Base-by-base conservation (phyloP, 2,797 vertebrate genomes). In the Mus caroli region DNA sequence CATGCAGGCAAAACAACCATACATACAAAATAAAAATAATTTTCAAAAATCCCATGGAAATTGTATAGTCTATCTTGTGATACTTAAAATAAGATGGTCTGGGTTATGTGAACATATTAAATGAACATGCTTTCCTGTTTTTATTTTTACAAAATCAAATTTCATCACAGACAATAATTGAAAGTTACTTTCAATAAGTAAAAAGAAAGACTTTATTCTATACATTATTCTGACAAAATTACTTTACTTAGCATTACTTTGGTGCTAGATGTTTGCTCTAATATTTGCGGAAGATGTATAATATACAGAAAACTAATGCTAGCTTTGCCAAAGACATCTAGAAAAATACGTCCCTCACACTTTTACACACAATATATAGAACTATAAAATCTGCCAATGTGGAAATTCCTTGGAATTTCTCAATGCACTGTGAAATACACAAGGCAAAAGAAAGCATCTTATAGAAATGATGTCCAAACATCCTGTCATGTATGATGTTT, bases 341-440 rank as follows among this genome's bases (percentile, higher is more conserved):
- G 90, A 97, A 98, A 98, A 92, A 97, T 93, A 97, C 91, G 97
- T 54, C 77, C 52, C 17, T 92, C 80, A 94, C 19, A 95, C 90
- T 97, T 97, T 97, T 96, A 97, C 97, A 98, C 58, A 95, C 90
- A 76, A 88, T 96, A 91, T 97, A 97, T 92, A 97, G 95, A 97
- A 95, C 58, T 96, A 88, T 97, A 98, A 98, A 92, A 97, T 96
- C 75, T 97, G 13, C 93, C 77, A 97, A 89, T 94, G 87, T 88
- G 34, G 88, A 97, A 97, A 50, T 73, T 86, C 54, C 90, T 80
- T 88, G 13, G 87, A 95, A 97, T 97, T 97, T 97, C 95, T 97
- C 85, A 52, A 97, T 93, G 82, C 87, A 96, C 92, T 97, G 88
- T 93, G 97, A 98, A 98, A 91, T 97, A 75, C 96, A 94, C 95